Evolutionary conservation across 2,113 vertebrate genomes (phyloP).

Genomic region (Hemiscyllium ocellatum): DNA sequence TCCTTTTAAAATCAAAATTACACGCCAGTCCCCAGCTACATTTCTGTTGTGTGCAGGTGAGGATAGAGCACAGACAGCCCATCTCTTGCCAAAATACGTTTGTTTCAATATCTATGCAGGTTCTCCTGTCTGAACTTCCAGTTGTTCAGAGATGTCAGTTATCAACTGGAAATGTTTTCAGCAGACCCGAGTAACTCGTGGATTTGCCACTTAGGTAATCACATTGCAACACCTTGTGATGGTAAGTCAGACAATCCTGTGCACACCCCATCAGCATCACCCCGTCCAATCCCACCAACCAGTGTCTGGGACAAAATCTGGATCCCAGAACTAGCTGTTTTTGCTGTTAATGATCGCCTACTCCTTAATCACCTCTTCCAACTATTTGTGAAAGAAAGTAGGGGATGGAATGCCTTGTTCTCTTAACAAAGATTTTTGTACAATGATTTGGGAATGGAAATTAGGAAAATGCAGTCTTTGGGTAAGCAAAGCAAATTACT

Average conservation of each 20-base stretch:
- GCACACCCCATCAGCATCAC: not conserved
- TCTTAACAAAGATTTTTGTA: too few species aligned
- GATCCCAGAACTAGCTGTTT: too few species aligned
- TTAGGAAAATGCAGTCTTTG: not conserved
- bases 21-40: not conserved
- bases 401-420: too few species aligned
- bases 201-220: not conserved
- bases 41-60: not conserved
- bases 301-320: not conserved
- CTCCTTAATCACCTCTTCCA: not conserved
- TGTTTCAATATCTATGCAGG: not conserved
- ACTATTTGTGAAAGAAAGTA: not conserved
- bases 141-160: not conserved
- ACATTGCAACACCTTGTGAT: not conserved
- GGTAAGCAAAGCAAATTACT: not conserved
- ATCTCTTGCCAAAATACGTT: not conserved
- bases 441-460: too few species aligned
- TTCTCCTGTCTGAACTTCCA: not conserved
- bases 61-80: not conserved
- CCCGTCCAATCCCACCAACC: not conserved
- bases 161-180: not conserved
- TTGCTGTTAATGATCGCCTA: not conserved
- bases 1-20: not conserved
- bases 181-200: not conserved
- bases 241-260: not conserved